Conservation (phyloP, 1,140 invertebrate genomes). For the Drosophila kanapiae region DNA sequence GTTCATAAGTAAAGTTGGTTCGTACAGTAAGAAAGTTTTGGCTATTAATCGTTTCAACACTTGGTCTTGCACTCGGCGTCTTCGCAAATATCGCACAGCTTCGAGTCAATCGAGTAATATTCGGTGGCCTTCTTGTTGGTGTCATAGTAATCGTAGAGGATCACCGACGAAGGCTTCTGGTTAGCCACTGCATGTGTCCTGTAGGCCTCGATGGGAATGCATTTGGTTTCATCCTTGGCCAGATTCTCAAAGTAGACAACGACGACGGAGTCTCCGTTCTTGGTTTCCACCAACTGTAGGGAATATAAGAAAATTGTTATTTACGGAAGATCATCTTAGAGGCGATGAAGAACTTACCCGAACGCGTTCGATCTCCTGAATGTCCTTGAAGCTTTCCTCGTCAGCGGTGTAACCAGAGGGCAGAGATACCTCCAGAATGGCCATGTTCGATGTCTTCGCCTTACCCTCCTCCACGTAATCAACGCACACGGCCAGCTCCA, state of each 20-base stretch:
- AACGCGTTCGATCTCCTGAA: slow-evolving; percentile 65
- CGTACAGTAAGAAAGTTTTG: slow-evolving; percentile 13
- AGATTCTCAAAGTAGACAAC: slow-evolving; percentile 95
- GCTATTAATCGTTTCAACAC: slow-evolving; percentile 35
- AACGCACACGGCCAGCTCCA: slow-evolving; percentile 91
- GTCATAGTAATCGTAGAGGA: slow-evolving; percentile 97
- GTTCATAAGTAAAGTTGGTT: slow-evolving; percentile 6
- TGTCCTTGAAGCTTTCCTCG: slow-evolving; percentile 63
- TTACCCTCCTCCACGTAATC: slow-evolving; percentile 72
- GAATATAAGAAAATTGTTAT: not conserved
- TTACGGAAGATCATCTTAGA: not conserved
- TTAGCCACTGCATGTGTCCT: slow-evolving; percentile 93
- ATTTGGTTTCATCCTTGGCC: slow-evolving; percentile 87
- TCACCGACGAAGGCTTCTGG: slow-evolving; percentile 93
- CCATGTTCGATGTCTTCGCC: slow-evolving; percentile 91
- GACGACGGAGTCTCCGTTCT: slow-evolving; percentile 91
- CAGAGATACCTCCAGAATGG: slow-evolving; percentile 93
- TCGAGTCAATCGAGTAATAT: slow-evolving; percentile 74
- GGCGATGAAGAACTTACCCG: slow-evolving; percentile 52
- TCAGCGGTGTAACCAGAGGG: slow-evolving; percentile 91
- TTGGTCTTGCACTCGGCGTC: slow-evolving; percentile 57
- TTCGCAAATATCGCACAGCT: slow-evolving; percentile 76
- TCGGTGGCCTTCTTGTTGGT: slow-evolving; percentile 88
- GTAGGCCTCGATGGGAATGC: slow-evolving; percentile 93
- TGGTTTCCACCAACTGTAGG: slow-evolving; percentile 89